Evolutionary conservation across 2,797 vertebrate species (phyloP).

Genomic region (Coluber constrictor): DNA sequence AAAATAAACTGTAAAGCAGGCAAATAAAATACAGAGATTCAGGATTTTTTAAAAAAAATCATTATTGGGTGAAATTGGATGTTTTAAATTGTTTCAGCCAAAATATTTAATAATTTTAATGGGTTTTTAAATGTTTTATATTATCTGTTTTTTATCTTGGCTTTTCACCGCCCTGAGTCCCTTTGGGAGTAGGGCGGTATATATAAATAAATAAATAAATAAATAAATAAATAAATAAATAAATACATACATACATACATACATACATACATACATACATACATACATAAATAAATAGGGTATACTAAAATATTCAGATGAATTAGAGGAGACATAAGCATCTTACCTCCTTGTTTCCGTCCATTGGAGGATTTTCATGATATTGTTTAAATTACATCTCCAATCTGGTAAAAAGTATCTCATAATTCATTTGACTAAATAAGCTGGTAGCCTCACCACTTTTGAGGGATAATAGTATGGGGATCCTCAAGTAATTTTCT

Average conservation of each 20-base stretch:
- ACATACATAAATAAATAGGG: background rate
- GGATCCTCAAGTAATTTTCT: background rate
- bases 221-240: no score
- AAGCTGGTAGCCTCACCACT: background rate
- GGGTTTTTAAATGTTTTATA: no score
- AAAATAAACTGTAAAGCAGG: background rate
- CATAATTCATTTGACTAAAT: background rate
- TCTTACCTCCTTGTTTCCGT: constrained; percentile 5
- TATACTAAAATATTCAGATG: constrained; percentile 47
- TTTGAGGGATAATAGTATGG: background rate
- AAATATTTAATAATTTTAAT: no score
- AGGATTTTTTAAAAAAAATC: constrained; percentile 20
- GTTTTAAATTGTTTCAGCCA: no score
- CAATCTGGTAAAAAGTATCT: background rate
- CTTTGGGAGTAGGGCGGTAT: no score
- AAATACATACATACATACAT: no score
- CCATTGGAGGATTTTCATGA: background rate
- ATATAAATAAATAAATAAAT: no score
- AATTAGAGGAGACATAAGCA: constrained; percentile 24
- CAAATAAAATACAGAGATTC: constrained; percentile 30
- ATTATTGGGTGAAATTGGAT: constrained; percentile 10
- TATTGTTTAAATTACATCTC: background rate
- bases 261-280: no score
- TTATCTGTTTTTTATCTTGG: no score
- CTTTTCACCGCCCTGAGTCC: no score